Evolutionary conservation across 2,797 vertebrate genomes (phyloP), one percentile per base, ranked within the genome.

Genomic region (Chanos chanos): DNA sequence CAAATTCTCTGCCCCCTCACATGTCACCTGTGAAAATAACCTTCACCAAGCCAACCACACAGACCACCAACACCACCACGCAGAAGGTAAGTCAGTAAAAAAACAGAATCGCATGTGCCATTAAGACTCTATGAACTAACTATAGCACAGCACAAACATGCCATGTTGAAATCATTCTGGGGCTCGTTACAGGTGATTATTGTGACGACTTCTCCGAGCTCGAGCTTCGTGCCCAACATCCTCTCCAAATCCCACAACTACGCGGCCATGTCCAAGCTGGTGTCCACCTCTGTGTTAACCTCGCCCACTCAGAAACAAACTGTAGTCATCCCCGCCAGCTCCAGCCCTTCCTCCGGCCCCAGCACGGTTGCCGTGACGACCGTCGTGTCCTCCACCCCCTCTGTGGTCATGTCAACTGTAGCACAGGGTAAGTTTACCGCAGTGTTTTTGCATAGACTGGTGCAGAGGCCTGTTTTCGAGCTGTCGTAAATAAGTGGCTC

Each of bases 1-100:
- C 96, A 82, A 99, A 97, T 88, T 99, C 96, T 4, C 84, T 98
- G 59, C 95, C 97, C 0, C 94, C 95, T 0, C 97, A 98, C 85
- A 94, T 99, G 89, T 99, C 97, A 34, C 95, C 97, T 1, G 95
- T 99, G 68, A 99, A 99, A 89, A 99, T 99, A 85, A 99, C 96
- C 77, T 99, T 99, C 84, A 97, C 95, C 70, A 99, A 98, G 69
- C 96, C 97, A 37, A 92, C 92, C 66, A 97, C 97, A 43, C 95
- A 96, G 87, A 96, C 93, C 40, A 95, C 94, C 77, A 98, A 87
- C 81, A 92, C 92, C 55, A 92, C 93, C 76, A 97, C 97, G 0
- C 97, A 99, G 87, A 99, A 99, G 93, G 96, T 96, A 71, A 66
- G 85, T 22, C 27, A 18, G n/a, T n/a, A n/a, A n/a, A n/a, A 13